A percentile compares a stretch with the other conserved stretches of the same genome.
Conservation (phyloP, 2,888 invertebrate genomes). For the Frankliniella intonsa region DNA sequence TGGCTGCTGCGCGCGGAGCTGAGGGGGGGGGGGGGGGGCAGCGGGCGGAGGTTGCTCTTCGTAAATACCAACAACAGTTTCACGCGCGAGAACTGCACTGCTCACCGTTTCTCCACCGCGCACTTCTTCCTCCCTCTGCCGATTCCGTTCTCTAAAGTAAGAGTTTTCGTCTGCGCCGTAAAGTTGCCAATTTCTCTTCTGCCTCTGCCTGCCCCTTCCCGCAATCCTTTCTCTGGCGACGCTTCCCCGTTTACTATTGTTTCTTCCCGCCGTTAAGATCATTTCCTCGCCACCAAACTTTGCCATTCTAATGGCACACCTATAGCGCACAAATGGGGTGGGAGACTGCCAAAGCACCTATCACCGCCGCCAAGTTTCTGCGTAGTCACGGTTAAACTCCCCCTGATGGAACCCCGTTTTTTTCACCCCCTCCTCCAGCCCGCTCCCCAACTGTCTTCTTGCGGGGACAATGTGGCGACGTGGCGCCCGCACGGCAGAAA, state of each 20-base stretch:
- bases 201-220: background rate
- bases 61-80: too few relatives aligned
- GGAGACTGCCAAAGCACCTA: conserved; percentile 15
- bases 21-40: background rate
- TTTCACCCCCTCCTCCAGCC: background rate
- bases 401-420: background rate
- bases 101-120: too few relatives aligned
- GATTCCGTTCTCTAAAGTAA: background rate
- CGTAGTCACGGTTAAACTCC: conserved; percentile 24
- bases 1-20: too few relatives aligned
- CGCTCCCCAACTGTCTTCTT: background rate
- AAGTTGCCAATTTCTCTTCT: background rate
- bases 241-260: background rate
- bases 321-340: conserved; percentile 15
- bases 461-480: background rate
- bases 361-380: conserved; percentile 5
- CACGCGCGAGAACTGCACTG: too few relatives aligned
- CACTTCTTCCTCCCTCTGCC: background rate
- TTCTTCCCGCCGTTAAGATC: background rate
- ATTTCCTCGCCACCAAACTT: conserved; percentile 1
- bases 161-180: background rate
- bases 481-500: background rate
- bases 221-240: background rate
- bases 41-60: too few relatives aligned
- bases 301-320: conserved; percentile 23